Percentiles rank a stretch among this genome's conserved stretches.
Evolutionary conservation across 2,797 vertebrate genomes (phyloP).

Genomic region (Ctenosaura bakeri): DNA sequence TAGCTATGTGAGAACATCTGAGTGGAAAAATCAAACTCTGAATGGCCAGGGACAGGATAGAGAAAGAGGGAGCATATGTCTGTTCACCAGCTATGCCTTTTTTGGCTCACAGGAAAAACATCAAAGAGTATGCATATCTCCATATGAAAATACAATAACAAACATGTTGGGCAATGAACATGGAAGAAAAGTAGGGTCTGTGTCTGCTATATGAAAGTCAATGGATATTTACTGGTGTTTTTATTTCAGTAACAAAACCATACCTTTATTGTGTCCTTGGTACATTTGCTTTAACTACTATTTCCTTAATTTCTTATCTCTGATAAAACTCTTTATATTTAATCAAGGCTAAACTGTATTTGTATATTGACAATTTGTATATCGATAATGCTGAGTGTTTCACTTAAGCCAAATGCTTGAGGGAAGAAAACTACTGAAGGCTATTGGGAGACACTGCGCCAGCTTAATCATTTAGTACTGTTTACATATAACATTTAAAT

Average conservation of each 20-base stretch:
- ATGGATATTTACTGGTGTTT: not conserved
- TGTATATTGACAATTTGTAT: slow-evolving; percentile 38
- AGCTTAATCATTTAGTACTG: slow-evolving; percentile 48
- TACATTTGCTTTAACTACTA: not conserved
- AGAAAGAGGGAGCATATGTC: not conserved
- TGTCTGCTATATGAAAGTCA: too few relatives aligned
- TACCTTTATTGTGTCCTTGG: not conserved
- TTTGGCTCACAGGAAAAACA: too few relatives aligned
- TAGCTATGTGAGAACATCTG: not conserved
- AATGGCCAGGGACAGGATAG: not conserved
- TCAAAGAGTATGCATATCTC: too few relatives aligned
- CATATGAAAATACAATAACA: not conserved
- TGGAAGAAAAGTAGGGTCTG: not conserved
- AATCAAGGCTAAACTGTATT: slow-evolving; percentile 42
- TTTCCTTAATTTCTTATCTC: not conserved
- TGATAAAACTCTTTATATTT: slow-evolving; percentile 32
- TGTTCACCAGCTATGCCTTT: too few relatives aligned
- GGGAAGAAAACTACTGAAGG: slow-evolving; percentile 26
- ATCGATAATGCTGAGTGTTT: slow-evolving; percentile 46
- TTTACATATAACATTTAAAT: not conserved
- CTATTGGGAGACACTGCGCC: slow-evolving; percentile 31
- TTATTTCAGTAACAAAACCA: not conserved
- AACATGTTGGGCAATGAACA: not conserved
- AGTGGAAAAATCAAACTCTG: not conserved
- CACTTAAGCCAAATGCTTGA: slow-evolving; percentile 42